Conservation (phyloP, 2,113 vertebrate species). For the Rhea pennata region DNA sequence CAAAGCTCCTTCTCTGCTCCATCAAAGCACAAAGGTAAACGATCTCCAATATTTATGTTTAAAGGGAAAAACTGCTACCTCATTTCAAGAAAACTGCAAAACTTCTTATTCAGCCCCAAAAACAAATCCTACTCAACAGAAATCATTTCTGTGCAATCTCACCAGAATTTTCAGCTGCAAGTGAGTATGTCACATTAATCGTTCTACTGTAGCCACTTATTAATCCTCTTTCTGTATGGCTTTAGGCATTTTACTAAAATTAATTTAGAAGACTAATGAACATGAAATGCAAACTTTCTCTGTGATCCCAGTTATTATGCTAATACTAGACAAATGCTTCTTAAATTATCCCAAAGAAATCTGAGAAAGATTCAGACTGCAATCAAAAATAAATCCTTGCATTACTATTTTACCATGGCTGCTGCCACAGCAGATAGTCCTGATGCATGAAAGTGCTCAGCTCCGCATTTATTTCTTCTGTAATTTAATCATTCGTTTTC, state of each 20-base stretch:
- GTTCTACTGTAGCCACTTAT: background rate
- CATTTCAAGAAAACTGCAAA: background rate
- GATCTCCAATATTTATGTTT: background rate
- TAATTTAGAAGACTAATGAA: constrained; percentile 45
- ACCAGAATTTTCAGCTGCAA: background rate
- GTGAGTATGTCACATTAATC: background rate
- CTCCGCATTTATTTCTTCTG: background rate
- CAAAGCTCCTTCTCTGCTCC: background rate
- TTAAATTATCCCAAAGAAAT: constrained; percentile 29
- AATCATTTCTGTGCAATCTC: background rate
- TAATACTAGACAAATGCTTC: constrained; percentile 14
- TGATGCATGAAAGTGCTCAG: background rate
- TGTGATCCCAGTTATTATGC: background rate
- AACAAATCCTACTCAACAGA: background rate
- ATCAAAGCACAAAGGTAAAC: background rate
- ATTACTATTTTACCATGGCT: background rate
- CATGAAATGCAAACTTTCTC: constrained; percentile 24
- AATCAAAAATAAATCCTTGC: background rate
- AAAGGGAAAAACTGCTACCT: background rate
- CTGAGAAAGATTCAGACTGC: background rate
- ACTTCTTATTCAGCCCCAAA: background rate
- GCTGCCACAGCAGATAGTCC: background rate
- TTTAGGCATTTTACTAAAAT: constrained; percentile 48
- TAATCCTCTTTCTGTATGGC: background rate
- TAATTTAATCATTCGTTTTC: background rate